A percentile compares a stretch with the other conserved stretches of the same genome.
Evolutionary conservation across 2,113 vertebrate species (phyloP).

Genomic region (Willisornis vidua): DNA sequence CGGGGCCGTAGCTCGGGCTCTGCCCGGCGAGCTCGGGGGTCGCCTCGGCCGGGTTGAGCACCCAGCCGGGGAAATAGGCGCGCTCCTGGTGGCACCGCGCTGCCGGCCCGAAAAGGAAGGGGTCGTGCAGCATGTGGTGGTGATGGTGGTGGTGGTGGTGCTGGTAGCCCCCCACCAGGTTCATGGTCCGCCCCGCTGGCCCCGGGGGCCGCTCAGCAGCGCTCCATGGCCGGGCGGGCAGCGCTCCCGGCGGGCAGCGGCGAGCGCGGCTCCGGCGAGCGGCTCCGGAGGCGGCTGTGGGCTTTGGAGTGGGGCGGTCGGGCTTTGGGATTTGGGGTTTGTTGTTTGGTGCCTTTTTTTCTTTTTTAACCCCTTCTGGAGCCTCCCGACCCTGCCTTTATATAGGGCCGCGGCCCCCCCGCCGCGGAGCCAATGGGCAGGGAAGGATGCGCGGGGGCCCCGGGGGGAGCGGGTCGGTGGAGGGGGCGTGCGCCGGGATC

Average conservation of each 20-base stretch:
- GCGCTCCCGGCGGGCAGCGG: conserved; percentile 19
- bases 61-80: conserved; percentile 89
- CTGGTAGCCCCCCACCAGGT: conserved; percentile 91
- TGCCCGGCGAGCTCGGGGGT: conserved; percentile 82
- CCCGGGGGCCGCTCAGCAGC: conserved; percentile 57
- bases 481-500: conserved; percentile 42
- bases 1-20: conserved; percentile 66
- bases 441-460: conserved; percentile 48
- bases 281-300: not conserved
- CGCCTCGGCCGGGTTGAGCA: conserved; percentile 84
- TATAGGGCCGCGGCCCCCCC: conserved; percentile 67
- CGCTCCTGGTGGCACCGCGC: conserved; percentile 86
- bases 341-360: not conserved
- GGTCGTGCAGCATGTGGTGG: conserved; percentile 86
- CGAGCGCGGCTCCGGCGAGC: not conserved
- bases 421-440: conserved; percentile 78
- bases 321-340: not conserved
- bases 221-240: conserved; percentile 21
- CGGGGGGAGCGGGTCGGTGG: conserved; percentile 48
- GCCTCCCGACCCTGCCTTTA: conserved; percentile 77
- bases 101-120: conserved; percentile 86
- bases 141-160: conserved; percentile 83
- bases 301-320: not conserved
- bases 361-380: conserved; percentile 75
- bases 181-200: conserved; percentile 78